phyloP scores from a whole-genome alignment of 2,797 vertebrate genomes.

The Pogonophryne albipinna region DNA sequence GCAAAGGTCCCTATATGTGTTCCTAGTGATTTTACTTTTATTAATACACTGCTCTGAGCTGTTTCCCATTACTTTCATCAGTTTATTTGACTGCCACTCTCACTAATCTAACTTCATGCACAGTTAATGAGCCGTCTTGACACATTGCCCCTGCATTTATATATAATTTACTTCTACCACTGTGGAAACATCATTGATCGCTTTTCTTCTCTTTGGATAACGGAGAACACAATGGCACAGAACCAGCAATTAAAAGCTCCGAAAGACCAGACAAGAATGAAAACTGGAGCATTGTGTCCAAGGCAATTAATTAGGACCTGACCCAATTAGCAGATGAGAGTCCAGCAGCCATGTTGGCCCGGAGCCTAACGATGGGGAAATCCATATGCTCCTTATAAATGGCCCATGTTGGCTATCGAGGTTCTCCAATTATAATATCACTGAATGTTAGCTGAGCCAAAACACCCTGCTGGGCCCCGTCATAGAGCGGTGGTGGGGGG shows the following conservation, averaged over 20 bases:
- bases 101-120: conserved; percentile 36
- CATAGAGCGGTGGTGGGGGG: conserved; percentile 54
- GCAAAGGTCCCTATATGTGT: conserved; percentile 25
- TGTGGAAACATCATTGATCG: conserved; percentile 22
- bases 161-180: conserved; percentile 25
- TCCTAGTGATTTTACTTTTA: conserved; percentile 20
- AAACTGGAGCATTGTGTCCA: conserved; percentile 66
- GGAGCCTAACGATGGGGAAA: conserved; percentile 81
- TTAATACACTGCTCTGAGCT: conserved; percentile 6
- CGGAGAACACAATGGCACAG: conserved; percentile 22
- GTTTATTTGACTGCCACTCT: conserved; percentile 22
- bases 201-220: conserved; percentile 20
- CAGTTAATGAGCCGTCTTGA: conserved; percentile 29
- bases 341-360: conserved; percentile 79
- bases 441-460: conserved; percentile 64
- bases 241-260: conserved; percentile 54
- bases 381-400: conserved; percentile 86
- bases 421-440: conserved; percentile 79
- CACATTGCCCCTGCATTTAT: conserved; percentile 21
- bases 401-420: conserved; percentile 71
- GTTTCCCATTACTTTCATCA: background rate
- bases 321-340: conserved; percentile 79
- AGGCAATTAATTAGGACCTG: conserved; percentile 77
- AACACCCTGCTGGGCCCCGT: conserved; percentile 63
- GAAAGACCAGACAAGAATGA: conserved; percentile 52